Evolutionary conservation across 2,888 invertebrate genomes (phyloP).

Genomic region (Meliscaeva auricollis): DNA sequence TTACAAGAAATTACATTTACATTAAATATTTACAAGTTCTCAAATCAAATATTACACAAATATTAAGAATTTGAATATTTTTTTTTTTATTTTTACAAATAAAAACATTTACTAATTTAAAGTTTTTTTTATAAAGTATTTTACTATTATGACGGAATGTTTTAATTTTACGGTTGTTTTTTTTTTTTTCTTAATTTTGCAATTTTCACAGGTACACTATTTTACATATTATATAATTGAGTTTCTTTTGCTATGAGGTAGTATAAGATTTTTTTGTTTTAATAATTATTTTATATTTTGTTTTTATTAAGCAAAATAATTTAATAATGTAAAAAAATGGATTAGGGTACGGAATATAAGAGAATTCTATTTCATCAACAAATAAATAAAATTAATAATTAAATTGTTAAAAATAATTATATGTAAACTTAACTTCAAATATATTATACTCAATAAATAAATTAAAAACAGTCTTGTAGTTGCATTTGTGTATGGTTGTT

Average conservation of each 20-base stretch:
- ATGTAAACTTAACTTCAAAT: conserved; percentile 58
- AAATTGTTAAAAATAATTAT: conserved; percentile 47
- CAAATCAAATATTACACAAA: background rate
- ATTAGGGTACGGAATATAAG: conserved; percentile 40
- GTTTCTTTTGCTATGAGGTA: conserved; percentile 66
- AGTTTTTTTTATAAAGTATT: background rate
- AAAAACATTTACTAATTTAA: background rate
- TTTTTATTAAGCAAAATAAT: conserved; percentile 51
- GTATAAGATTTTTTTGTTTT: conserved; percentile 30
- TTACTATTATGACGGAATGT: conserved; percentile 64
- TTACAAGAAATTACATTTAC: conserved; percentile 43
- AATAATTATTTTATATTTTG: background rate
- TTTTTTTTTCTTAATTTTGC: conserved; percentile 32
- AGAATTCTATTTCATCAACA: conserved; percentile 45
- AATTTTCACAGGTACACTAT: conserved; percentile 66
- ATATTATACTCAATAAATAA: conserved; percentile 69
- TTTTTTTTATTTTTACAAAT: background rate
- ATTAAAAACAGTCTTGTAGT: conserved; percentile 82
- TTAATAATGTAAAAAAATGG: conserved; percentile 58
- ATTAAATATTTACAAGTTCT: conserved; percentile 47
- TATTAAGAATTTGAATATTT: background rate
- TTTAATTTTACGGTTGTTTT: conserved; percentile 3
- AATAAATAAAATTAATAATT: conserved; percentile 62
- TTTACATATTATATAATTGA: conserved; percentile 20
- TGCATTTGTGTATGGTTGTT: conserved; percentile 82